Conservation (phyloP, 1,140 invertebrate genomes). For the Aporrectodea caliginosa region DNA sequence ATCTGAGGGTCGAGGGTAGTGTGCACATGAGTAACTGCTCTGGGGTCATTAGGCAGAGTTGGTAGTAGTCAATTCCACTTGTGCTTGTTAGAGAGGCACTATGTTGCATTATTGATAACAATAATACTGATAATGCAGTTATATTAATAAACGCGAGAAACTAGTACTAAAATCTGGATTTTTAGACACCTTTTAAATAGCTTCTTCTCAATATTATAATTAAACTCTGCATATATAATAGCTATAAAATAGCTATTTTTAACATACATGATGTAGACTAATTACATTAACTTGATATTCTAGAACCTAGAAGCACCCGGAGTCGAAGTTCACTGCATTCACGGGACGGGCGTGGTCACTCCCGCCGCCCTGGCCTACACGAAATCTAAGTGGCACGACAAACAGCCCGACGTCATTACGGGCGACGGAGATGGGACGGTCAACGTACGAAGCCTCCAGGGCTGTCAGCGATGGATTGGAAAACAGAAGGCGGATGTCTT, state of each 20-base stretch:
- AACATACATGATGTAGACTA: background rate
- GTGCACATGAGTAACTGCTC: no score
- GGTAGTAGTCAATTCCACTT: no score
- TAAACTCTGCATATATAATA: background rate
- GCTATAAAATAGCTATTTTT: background rate
- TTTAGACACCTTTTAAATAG: no score
- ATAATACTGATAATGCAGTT: no score
- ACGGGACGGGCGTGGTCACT: conserved; percentile 75
- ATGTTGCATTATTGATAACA: no score
- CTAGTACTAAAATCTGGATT: no score
- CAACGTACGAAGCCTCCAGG: conserved; percentile 62
- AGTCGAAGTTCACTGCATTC: conserved; percentile 83
- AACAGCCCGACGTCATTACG: conserved; percentile 68
- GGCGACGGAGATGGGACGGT: conserved; percentile 91
- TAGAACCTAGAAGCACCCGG: conserved; percentile 73
- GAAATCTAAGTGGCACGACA: conserved; percentile 60
- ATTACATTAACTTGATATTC: conserved; percentile 2
- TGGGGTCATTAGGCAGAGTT: no score
- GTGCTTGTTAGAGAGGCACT: no score
- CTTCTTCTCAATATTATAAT: background rate
- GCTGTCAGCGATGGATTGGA: no score
- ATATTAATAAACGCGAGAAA: no score
- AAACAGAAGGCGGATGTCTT: no score
- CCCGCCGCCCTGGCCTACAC: conserved; percentile 33
- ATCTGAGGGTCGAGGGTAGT: no score